Evolutionary conservation across 1,140 invertebrate species (phyloP).

Genomic region (Neodiprion fabricii): DNA sequence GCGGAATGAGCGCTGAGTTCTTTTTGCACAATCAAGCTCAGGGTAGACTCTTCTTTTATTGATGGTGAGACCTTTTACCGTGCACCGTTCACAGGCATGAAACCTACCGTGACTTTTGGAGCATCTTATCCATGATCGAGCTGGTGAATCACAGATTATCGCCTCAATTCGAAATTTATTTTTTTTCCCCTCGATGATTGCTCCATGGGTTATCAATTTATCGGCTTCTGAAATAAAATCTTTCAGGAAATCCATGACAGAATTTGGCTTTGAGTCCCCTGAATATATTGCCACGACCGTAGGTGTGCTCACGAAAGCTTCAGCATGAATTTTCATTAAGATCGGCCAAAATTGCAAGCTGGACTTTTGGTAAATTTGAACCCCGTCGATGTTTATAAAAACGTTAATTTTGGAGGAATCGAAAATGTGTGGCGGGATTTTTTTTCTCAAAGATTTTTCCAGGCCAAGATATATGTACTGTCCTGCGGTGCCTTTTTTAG

Average conservation of each 20-base stretch:
- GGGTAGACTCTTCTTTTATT: conserved; percentile 25
- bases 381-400: conserved; percentile 15
- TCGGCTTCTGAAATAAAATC: conserved; percentile 21
- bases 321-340: conserved; percentile 12
- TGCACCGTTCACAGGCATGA: conserved; percentile 32
- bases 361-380: conserved; percentile 18
- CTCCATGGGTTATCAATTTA: conserved; percentile 12
- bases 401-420: conserved; percentile 7
- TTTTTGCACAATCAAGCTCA: conserved; percentile 17
- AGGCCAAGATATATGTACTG: conserved; percentile 22
- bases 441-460: conserved; percentile 7
- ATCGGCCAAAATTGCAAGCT: conserved; percentile 20
- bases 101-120: conserved; percentile 26
- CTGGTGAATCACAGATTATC: conserved; percentile 26
- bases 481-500: background rate
- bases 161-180: conserved; percentile 21
- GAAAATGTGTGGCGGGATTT: background rate
- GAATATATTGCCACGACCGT: conserved; percentile 16
- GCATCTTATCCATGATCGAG: conserved; percentile 26
- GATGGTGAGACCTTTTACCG: conserved; percentile 22
- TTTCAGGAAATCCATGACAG: background rate
- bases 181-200: conserved; percentile 8
- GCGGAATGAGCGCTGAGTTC: conserved; percentile 25
- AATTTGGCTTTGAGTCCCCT: conserved; percentile 15
- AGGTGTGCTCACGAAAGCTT: conserved; percentile 15